Percentiles rank a stretch among this genome's conserved stretches.
phyloP scores from a whole-genome alignment of 2,888 invertebrate genomes.

The Drosophila diplacantha region DNA sequence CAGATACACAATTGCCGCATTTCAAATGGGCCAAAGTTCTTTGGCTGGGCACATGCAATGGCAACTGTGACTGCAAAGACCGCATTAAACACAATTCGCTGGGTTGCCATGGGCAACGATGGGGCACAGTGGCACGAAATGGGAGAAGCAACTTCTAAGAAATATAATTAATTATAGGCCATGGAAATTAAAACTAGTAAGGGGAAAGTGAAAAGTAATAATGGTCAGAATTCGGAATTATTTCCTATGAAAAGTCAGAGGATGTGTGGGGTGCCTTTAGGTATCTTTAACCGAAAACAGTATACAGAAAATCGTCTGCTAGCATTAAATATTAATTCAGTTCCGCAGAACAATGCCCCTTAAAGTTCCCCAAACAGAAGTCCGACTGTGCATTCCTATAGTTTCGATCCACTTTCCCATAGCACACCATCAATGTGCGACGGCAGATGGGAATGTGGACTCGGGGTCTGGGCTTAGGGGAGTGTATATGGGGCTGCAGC shows the following conservation, averaged over 20 bases:
- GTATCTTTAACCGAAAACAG: neutral
- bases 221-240: neutral
- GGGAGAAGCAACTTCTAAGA: too few relatives aligned
- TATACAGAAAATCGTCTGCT: too few relatives aligned
- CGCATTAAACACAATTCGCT: constrained; percentile 39
- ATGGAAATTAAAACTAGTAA: neutral
- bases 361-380: neutral
- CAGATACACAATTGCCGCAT: constrained; percentile 42
- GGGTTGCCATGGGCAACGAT: constrained; percentile 33
- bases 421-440: neutral
- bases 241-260: neutral
- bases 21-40: constrained; percentile 49
- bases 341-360: neutral
- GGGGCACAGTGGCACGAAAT: constrained; percentile 19
- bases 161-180: neutral
- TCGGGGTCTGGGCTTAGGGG: neutral
- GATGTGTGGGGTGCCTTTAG: too few relatives aligned
- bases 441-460: constrained; percentile 5
- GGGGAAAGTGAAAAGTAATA: neutral
- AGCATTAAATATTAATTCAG: neutral
- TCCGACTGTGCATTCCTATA: neutral
- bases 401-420: constrained; percentile 24
- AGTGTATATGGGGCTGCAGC: neutral
- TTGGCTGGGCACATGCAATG: constrained; percentile 36
- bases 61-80: constrained; percentile 22